phyloP scores from a whole-genome alignment of 2,113 vertebrate species.

The Pollimyrus isidori region DNA sequence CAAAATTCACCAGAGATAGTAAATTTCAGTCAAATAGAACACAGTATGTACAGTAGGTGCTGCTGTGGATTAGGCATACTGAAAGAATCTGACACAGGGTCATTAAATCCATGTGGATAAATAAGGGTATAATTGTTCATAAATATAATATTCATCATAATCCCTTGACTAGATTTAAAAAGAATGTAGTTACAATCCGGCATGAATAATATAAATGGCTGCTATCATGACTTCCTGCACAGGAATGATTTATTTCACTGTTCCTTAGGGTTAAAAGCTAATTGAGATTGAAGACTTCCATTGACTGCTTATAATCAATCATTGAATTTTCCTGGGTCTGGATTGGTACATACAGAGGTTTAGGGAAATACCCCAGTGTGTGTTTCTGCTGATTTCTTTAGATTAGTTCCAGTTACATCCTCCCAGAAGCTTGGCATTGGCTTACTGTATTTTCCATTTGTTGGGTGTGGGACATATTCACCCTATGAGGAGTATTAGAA shows the following conservation, averaged over 20 bases:
- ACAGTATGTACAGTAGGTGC: not conserved
- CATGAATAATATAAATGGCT: not conserved
- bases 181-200: not conserved
- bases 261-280: conserved; percentile 4
- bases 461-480: not conserved
- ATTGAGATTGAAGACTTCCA: not conserved
- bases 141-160: not conserved
- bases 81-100: not conserved
- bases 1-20: not conserved
- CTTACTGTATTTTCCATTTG: not conserved
- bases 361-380: not conserved
- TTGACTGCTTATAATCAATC: conserved; percentile 2
- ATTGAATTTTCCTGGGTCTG: not conserved
- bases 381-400: not conserved
- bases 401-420: not conserved
- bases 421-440: not conserved
- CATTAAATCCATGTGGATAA: not conserved
- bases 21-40: not conserved
- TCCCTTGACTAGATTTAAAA: not conserved
- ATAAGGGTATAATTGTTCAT: not conserved
- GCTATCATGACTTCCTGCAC: not conserved
- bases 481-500: not conserved
- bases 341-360: not conserved
- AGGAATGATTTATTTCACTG: not conserved
- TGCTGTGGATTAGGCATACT: not conserved